Percentiles rank a stretch among this genome's conserved stretches.
These are phyloP conservation scores for Dermochelys coriacea DNA, from an alignment of 2,797 vertebrate genomes.

Conservation along the genomic window DNA sequence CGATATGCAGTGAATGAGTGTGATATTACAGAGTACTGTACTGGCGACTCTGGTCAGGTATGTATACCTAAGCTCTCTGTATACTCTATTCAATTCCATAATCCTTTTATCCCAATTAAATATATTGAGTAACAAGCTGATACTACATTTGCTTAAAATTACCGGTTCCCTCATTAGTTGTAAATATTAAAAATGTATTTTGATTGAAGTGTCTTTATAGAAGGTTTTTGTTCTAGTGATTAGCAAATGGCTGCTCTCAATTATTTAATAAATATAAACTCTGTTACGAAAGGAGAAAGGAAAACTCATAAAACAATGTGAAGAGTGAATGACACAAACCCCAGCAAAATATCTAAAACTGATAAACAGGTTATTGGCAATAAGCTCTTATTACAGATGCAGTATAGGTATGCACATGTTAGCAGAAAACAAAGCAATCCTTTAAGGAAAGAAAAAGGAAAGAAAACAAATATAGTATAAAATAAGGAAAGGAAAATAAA, in stretches of 20 bases:
- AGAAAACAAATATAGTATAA: not conserved
- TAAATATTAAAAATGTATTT: not conserved
- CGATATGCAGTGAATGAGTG: conserved; percentile 96
- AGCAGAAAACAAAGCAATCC: not conserved
- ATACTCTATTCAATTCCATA: not conserved
- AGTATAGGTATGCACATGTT: not conserved
- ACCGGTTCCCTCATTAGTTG: not conserved
- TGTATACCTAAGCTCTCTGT: not conserved
- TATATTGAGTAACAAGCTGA: not conserved
- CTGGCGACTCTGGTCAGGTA: conserved; percentile 98
- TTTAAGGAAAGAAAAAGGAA: not conserved
- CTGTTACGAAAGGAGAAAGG: not conserved
- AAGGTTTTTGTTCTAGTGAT: not conserved
- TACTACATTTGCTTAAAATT: not conserved
- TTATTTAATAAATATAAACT: not conserved
- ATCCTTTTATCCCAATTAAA: not conserved
- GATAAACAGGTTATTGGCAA: not conserved
- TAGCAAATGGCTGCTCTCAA: not conserved
- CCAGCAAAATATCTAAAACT: not conserved
- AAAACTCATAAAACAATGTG: not conserved
- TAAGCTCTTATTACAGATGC: not conserved
- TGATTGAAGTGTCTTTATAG: not conserved
- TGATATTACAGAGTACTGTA: conserved; percentile 95
- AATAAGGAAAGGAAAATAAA: not conserved
- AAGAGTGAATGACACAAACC: not conserved